Evolutionary conservation across 2,888 invertebrate species (phyloP), one percentile per base, ranked within the genome.

Genomic region (Stenotaenia linearis): DNA sequence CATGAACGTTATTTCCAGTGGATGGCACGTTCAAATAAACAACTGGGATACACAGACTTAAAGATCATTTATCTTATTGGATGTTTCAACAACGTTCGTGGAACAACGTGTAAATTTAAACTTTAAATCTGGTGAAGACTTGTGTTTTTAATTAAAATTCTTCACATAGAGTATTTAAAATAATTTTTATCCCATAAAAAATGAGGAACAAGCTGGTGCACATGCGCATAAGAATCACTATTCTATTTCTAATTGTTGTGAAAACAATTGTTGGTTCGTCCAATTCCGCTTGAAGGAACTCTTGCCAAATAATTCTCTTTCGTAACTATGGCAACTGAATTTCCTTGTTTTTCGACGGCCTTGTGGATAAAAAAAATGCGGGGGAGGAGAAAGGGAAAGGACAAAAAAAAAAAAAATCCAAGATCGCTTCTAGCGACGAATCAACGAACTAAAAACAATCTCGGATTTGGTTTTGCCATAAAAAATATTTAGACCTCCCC

Each of bases 181-280:
- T 23, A 28, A 3, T 25, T 69, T 69, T 69, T 69, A 15, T 1
- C 18, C 1, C 18, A 50, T n/a, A 32, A 32, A 32, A 32, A 32
- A 32, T 32, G 32, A 32, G 9, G 9, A 32, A 32, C 3, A 45
- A n/a, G n/a, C 12, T 69, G 69, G 25, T 25, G 69, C 69, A 69
- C 69, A 69, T 69, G 69, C 69, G 69, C 69, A 15, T 28, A 28
- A 28, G 28, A 69, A 69, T 69, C 28, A 45, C 45, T 45, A 45
- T 69, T 69, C 25, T 25, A 25, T 28, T 25, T 69, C 69, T 69
- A 69, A 69, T 69, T 69, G 69, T 28, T 28, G 69, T 15, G 69
- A 69, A 69, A 69, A 69, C 69, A 69, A 69, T 69, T 69, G 69
- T 69, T 69, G 69, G 69, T 69, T 69, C 69, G 69, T 69, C 69